Evolutionary conservation across 2,797 vertebrate genomes (phyloP), one percentile per base, ranked within the genome.

Genomic region (Orestias chungarensis): DNA sequence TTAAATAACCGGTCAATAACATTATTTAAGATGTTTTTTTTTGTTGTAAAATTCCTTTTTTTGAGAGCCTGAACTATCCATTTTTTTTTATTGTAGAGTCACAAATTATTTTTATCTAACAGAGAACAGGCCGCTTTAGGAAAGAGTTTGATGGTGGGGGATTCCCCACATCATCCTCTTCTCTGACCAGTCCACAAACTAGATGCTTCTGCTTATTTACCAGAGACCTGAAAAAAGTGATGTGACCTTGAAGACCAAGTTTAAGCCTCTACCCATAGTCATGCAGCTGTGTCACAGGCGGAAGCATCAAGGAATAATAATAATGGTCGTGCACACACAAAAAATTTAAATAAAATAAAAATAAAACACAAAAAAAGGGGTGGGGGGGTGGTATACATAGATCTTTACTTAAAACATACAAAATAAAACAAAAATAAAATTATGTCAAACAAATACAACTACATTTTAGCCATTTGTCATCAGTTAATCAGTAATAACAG

Each of bases 231-330:
- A 75, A 91, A n/a, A 82, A 84, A 89, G 82, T 92, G 90, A 89
- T 85, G 75, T 90, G 89, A 90, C 89, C 85, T 88, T 88, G 89
- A 70, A 90, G 80, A 85, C 86, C 78, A 89, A 86, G 78, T 79
- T 87, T 74, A 77, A 88, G 76, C 68, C 74, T 87, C 80, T 87
- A 87, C 75, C 78, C 75, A 88, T 68, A 86, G 79, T 78, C 78
- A 88, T 88, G 80, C 73, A 86, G 77, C 74, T 70, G 76, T 87
- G 82, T 86, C 71, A 82, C 9, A 80, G 47, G 76, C 85, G 82
- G 52, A 70, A 69, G 87, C 73, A 77, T 68, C 62, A 47, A 80
- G 57, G 64, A 81, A 52, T 64, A 81, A 57, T 74, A 44, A 75
- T 71, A 80, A 80, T 73, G 43, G 50, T 74, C 79, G 81, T 64